phyloP scores from a whole-genome alignment of 2,113 vertebrate species.

The Cnemophilus loriae region DNA sequence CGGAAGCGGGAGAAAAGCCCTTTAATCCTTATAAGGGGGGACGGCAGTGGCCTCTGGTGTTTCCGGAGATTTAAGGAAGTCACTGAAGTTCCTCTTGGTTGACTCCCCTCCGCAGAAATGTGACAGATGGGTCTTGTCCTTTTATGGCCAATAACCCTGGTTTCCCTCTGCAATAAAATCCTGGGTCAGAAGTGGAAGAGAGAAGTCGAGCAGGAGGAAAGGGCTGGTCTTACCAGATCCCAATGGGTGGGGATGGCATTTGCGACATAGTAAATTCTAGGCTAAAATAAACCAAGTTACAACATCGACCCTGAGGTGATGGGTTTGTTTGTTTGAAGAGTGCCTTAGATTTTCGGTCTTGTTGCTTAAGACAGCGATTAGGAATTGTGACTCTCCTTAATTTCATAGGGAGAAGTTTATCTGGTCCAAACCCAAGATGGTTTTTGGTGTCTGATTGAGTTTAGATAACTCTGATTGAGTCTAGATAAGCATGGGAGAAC shows the following conservation, averaged over 20 bases:
- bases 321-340: neutral
- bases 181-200: constrained; percentile 33
- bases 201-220: constrained; percentile 7
- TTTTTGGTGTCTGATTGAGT: neutral
- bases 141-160: constrained; percentile 68
- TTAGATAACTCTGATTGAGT: neutral
- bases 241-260: neutral
- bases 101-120: constrained; percentile 49
- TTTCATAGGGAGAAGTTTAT: neutral
- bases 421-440: neutral
- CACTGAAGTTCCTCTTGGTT: neutral
- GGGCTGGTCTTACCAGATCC: neutral
- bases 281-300: constrained; percentile 4
- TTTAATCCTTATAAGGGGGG: neutral
- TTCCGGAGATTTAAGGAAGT: constrained; percentile 39
- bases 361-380: constrained; percentile 10
- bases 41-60: neutral
- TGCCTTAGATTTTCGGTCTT: neutral
- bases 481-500: neutral
- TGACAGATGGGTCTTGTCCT: constrained; percentile 65
- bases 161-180: constrained; percentile 31
- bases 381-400: neutral
- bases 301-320: neutral
- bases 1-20: neutral
- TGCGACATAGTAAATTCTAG: neutral